These are phyloP conservation scores for Acrobasis consociella DNA, from an alignment of 2,888 invertebrate genomes.

Conservation along the genomic window DNA sequence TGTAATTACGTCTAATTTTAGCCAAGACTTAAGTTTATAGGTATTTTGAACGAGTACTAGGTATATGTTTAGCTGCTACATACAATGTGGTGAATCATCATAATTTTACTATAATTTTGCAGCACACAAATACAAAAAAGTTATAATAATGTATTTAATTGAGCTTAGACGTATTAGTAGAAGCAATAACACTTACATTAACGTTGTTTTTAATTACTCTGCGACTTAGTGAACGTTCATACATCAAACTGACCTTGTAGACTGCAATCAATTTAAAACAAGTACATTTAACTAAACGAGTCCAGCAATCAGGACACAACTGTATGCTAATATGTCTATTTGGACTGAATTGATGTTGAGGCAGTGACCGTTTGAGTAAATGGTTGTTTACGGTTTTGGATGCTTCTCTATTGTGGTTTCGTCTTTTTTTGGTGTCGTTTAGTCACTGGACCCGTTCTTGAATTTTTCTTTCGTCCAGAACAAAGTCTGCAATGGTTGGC, in stretches of 20 bases:
- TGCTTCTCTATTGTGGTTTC: neutral
- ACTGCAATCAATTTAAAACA: conserved; percentile 19
- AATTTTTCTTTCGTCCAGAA: no score
- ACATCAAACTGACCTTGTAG: conserved; percentile 20
- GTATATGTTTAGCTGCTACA: no score
- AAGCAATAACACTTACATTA: conserved; percentile 11
- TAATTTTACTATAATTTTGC: no score
- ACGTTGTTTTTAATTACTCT: neutral
- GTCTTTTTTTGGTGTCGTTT: neutral
- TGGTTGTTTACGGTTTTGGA: conserved; percentile 2
- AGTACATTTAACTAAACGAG: conserved; percentile 2
- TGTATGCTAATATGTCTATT: conserved; percentile 12
- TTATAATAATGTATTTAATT: neutral
- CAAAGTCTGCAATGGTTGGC: no score
- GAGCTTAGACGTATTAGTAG: neutral
- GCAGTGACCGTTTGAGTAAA: neutral
- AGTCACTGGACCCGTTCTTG: neutral
- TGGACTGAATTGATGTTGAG: conserved; percentile 5
- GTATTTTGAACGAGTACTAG: no score
- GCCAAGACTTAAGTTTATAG: no score
- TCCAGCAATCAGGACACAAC: conserved; percentile 1
- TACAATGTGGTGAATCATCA: no score
- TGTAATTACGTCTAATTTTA: neutral
- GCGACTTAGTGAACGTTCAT: conserved; percentile 1
- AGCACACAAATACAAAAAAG: neutral